Evolutionary conservation across 1,140 invertebrate species (phyloP).

Genomic region (Drosophila guanche): DNA sequence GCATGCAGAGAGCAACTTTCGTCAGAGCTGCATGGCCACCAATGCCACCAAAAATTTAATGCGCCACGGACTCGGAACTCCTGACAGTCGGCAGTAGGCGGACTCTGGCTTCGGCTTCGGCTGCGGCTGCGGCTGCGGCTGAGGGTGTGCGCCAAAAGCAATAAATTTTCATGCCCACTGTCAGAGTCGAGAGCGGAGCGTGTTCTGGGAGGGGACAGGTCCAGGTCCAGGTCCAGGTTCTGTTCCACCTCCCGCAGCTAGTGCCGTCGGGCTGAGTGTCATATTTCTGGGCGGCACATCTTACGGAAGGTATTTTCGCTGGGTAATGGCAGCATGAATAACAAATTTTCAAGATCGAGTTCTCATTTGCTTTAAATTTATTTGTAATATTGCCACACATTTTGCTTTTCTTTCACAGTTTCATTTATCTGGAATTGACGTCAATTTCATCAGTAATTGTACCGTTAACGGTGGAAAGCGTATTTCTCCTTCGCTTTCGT

Average conservation of each 20-base stretch:
- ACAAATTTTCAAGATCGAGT: not conserved
- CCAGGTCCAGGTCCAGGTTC: constrained; percentile 1
- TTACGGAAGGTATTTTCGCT: constrained; percentile 14
- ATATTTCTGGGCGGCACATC: constrained; percentile 36
- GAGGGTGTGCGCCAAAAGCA: constrained; percentile 39
- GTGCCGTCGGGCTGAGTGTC: constrained; percentile 17
- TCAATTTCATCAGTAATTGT: too few relatives aligned
- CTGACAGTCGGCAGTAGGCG: constrained; percentile 4
- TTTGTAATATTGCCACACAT: too few relatives aligned
- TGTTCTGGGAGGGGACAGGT: constrained; percentile 24
- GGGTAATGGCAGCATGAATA: not conserved
- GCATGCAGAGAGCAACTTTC: constrained; percentile 29
- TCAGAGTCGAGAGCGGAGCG: constrained; percentile 42
- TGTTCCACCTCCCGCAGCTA: constrained; percentile 6
- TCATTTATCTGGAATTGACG: too few relatives aligned
- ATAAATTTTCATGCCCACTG: constrained; percentile 76
- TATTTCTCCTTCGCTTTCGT: constrained; percentile 8
- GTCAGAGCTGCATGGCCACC: constrained; percentile 37
- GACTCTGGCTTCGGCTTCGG: too few relatives aligned
- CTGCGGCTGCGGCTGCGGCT: too few relatives aligned
- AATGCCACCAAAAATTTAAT: constrained; percentile 59
- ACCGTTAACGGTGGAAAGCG: not conserved
- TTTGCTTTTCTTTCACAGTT: too few relatives aligned
- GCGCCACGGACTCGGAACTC: constrained; percentile 58
- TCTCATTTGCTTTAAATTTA: not conserved